Percentiles rank a stretch among this genome's conserved stretches.
Evolutionary conservation across 2,113 vertebrate genomes (phyloP).

Genomic region (Myiozetetes cayanensis): DNA sequence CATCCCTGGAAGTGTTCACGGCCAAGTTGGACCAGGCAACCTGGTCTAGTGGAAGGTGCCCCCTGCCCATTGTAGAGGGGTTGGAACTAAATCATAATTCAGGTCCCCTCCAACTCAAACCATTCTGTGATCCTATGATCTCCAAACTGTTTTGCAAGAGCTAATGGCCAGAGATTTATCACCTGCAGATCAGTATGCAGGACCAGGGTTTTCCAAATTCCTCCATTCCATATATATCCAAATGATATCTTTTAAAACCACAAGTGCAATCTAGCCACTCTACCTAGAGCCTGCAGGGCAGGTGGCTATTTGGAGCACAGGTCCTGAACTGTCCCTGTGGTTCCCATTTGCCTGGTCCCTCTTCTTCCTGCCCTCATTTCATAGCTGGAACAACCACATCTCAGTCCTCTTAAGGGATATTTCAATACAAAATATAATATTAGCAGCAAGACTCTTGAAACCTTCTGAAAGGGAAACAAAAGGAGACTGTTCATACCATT

Average conservation of each 20-base stretch:
- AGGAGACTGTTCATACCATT: not conserved
- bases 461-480: not conserved
- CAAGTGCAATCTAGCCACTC: not conserved
- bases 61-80: not conserved
- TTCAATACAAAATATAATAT: not conserved
- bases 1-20: not conserved
- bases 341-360: not conserved
- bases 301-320: not conserved
- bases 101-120: not conserved
- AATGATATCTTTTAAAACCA: not conserved
- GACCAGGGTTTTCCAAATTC: not conserved
- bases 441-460: not conserved
- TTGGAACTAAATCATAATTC: not conserved
- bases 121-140: not conserved
- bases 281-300: not conserved
- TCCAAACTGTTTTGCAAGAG: not conserved
- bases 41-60: not conserved
- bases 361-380: not conserved
- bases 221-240: not conserved
- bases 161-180: not conserved
- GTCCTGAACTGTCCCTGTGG: not conserved
- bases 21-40: not conserved
- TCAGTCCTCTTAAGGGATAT: not conserved
- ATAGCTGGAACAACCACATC: not conserved
- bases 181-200: not conserved